These are phyloP conservation scores for Sapayoa aenigma DNA, from an alignment of 2,113 vertebrate species.

Conservation along the genomic window DNA sequence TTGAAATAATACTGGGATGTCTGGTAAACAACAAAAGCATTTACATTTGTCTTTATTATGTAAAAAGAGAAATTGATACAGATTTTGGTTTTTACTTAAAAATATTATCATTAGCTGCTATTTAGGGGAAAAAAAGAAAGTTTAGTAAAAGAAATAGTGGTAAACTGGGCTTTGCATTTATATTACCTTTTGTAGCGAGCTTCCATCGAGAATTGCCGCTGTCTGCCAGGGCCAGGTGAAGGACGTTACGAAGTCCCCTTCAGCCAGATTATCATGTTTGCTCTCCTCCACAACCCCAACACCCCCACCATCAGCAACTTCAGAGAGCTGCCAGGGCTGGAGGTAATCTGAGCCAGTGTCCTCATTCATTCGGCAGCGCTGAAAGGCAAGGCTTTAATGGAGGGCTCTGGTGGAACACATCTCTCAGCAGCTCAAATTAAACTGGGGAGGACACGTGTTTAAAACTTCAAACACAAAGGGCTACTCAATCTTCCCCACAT, in stretches of 20 bases:
- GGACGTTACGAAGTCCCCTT: slow-evolving; percentile 84
- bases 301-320: slow-evolving; percentile 86
- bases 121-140: neutral
- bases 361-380: slow-evolving; percentile 95
- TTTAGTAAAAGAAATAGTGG: neutral
- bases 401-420: neutral
- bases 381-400: slow-evolving; percentile 14
- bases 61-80: neutral
- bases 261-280: slow-evolving; percentile 50
- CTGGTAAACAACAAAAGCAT: neutral
- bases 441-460: neutral
- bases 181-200: slow-evolving; percentile 83
- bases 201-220: slow-evolving; percentile 77
- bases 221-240: slow-evolving; percentile 95
- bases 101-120: neutral
- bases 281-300: slow-evolving; percentile 87
- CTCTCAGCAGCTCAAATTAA: neutral
- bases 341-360: slow-evolving; percentile 85
- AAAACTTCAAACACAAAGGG: neutral
- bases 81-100: neutral
- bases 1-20: neutral
- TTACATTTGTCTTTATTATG: neutral
- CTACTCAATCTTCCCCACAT: neutral
- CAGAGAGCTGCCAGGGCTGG: slow-evolving; percentile 82
- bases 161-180: neutral